phyloP scores from a whole-genome alignment of 2,888 invertebrate species.

The Eupithecia subfuscata region DNA sequence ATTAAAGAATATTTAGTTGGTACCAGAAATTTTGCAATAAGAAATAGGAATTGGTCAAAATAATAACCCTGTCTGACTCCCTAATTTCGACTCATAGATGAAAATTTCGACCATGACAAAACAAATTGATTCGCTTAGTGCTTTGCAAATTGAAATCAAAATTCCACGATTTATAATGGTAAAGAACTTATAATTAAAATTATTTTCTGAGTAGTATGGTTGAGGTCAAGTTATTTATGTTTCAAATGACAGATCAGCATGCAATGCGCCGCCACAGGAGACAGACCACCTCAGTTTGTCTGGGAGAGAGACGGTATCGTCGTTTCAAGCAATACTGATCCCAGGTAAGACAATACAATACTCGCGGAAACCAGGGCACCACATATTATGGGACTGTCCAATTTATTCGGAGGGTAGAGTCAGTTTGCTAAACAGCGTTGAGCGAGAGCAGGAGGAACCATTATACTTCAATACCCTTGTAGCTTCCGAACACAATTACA shows the following conservation, averaged over 20 bases:
- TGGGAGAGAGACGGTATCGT: slow-evolving; percentile 77
- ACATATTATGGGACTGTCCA: too few species aligned
- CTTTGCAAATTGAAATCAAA: neutral
- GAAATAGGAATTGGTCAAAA: neutral
- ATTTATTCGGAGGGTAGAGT: too few species aligned
- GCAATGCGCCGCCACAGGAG: slow-evolving; percentile 75
- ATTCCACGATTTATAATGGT: neutral
- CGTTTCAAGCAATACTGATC: slow-evolving; percentile 73
- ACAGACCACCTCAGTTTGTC: slow-evolving; percentile 73
- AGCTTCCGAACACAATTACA: too few species aligned
- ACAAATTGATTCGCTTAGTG: neutral
- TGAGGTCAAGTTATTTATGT: neutral
- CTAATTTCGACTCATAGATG: neutral
- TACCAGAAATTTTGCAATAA: neutral
- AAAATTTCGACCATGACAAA: neutral
- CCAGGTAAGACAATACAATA: slow-evolving; percentile 52
- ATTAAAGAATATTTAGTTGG: too few species aligned
- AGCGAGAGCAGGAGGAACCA: too few species aligned
- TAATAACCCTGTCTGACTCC: neutral
- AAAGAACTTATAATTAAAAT: neutral
- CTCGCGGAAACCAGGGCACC: too few species aligned
- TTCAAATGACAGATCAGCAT: slow-evolving; percentile 70
- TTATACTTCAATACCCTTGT: too few species aligned
- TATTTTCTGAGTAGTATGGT: neutral
- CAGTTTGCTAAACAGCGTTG: too few species aligned